Conservation (phyloP, 2,113 vertebrate species). For the Xenopus borealis region DNA sequence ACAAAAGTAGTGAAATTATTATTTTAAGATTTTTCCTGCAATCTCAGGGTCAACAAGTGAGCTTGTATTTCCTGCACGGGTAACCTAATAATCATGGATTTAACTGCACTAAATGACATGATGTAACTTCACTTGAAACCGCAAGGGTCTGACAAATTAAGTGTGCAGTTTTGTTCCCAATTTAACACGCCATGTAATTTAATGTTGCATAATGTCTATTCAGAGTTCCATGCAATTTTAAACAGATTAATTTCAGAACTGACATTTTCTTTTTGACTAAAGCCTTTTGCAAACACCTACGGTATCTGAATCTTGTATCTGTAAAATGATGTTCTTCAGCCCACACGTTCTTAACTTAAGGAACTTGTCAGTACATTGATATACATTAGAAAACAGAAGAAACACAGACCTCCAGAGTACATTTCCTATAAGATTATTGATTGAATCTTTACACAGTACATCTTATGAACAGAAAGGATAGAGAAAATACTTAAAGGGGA, state of each 20-base stretch:
- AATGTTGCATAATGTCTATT: constrained; percentile 19
- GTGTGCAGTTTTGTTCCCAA: constrained; percentile 1
- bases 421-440: not conserved
- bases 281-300: constrained; percentile 32
- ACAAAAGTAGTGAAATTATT: no score
- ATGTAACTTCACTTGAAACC: no score
- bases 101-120: no score
- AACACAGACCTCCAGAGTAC: not conserved
- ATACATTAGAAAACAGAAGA: constrained; percentile 13
- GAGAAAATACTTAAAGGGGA: not conserved
- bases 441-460: not conserved
- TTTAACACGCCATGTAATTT: not conserved
- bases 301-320: constrained; percentile 8
- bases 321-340: constrained; percentile 20
- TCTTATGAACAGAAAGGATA: not conserved
- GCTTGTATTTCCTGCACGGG: no score
- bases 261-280: constrained; percentile 35
- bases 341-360: constrained; percentile 18
- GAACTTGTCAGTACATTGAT: constrained; percentile 24
- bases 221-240: constrained; percentile 1
- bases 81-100: no score
- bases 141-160: not conserved
- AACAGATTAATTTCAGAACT: constrained; percentile 33
- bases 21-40: no score
- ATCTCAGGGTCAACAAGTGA: no score